These are phyloP conservation scores for Idaea aversata DNA, from an alignment of 2,888 invertebrate species.

Conservation along the genomic window DNA sequence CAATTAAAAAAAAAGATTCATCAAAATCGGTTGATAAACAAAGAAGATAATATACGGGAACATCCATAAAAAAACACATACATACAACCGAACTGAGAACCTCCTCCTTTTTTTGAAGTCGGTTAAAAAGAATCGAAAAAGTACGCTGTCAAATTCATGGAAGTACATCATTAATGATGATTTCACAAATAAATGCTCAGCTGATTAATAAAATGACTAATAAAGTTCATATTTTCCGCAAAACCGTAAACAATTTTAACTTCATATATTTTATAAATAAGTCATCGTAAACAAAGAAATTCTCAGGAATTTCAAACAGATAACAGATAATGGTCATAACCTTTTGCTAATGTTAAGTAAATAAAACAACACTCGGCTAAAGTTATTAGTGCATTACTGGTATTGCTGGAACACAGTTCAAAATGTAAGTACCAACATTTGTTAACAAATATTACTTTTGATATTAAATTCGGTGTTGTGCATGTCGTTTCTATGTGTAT, in stretches of 20 bases:
- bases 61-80: no score
- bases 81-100: no score
- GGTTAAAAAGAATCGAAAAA: no score
- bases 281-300: conserved; percentile 8
- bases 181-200: no score
- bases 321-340: conserved; percentile 32
- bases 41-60: no score
- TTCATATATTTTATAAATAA: conserved; percentile 2
- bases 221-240: neutral
- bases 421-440: conserved; percentile 12
- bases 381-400: conserved; percentile 25
- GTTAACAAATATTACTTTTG: conserved; percentile 5
- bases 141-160: no score
- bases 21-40: no score
- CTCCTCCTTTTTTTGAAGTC: no score
- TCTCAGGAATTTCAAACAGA: conserved; percentile 24
- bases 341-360: conserved; percentile 25
- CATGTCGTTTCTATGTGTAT: no score
- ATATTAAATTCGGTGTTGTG: no score
- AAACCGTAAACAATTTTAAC: neutral
- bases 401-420: conserved; percentile 17
- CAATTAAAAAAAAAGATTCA: no score
- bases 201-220: neutral
- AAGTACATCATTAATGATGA: no score
- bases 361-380: conserved; percentile 18